phyloP scores from a whole-genome alignment of 2,113 vertebrate genomes.

The Proterorhinus semilunaris region DNA sequence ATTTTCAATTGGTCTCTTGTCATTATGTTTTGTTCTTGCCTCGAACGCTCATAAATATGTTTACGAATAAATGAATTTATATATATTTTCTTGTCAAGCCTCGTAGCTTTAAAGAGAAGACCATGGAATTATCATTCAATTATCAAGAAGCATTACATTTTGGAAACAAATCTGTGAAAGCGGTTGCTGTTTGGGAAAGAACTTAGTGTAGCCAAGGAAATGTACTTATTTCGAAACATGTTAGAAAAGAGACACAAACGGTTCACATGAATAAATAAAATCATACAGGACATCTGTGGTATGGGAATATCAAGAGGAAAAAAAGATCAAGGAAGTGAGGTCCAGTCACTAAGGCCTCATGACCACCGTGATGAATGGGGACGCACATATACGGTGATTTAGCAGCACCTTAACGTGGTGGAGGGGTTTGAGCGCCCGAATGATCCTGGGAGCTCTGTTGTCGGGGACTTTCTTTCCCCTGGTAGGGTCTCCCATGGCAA shows the following conservation, averaged over 20 bases:
- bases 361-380: conserved; percentile 18
- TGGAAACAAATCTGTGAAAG: no score
- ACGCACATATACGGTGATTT: not conserved
- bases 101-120: no score
- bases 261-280: not conserved
- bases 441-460: no score
- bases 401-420: no score
- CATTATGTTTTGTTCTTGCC: not conserved
- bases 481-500: no score
- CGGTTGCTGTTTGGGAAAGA: no score
- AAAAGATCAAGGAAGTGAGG: conserved; percentile 30
- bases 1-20: not conserved
- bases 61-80: not conserved
- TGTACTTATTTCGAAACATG: not conserved
- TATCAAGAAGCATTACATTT: no score
- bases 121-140: no score
- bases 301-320: conserved; percentile 2
- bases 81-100: no score
- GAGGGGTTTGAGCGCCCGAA: no score
- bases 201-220: no score
- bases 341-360: conserved; percentile 11
- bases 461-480: no score
- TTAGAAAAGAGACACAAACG: not conserved
- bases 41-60: not conserved
- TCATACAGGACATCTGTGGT: not conserved